Base-by-base conservation (phyloP, 1,140 invertebrate genomes). In the Camponotus pennsylvanicus region DNA sequence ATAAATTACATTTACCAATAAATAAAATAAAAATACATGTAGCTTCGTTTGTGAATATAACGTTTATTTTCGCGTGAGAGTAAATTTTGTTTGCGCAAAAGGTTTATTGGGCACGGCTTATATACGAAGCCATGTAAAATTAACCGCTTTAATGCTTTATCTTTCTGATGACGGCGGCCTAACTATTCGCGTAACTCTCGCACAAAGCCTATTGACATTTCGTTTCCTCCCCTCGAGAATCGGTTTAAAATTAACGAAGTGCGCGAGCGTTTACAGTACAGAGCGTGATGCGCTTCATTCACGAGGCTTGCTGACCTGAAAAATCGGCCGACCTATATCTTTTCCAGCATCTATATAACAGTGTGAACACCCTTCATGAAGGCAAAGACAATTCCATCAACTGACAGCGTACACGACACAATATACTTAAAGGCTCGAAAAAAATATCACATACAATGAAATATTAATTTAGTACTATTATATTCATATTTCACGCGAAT, bases 161-260 rank as follows among this genome's bases (percentile, higher is more conserved):
- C 15, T 6, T 73, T 71, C 27, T 61, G 21, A 67, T 45, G 21
- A 42, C 18, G 21, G n/a, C 52, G 27, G 70, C 32, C 40, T 34
- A 57, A 21, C 45, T 37, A 71, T 77, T 77, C 59, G 59, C 61
- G 73, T 55, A 85, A 66, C 34, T 85, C 34, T 57, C 63, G 71
- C 63, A 77, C 80, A 70, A 83, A 89, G 49, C 63, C 49, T 86
- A 77, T 78, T 69, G 78, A 52, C 71, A 87, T 73, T 79, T 70
- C 67, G 71, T 85, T 85, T 84, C 63, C 85, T 87, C 86, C 49
- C 79, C 45, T 40, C 42, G 52, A 90, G 78, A 69, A 85, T 88
- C 70, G 63, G 76, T 90, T 88, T 90, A 90, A 90, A 90, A 88
- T 90, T 89, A 90, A 90, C 86, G 32, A 84, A 88, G 86, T 82